A percentile compares a stretch with the other conserved stretches of the same genome.
Conservation (phyloP, 2,888 invertebrate genomes). For the Brachypterus glaber region DNA sequence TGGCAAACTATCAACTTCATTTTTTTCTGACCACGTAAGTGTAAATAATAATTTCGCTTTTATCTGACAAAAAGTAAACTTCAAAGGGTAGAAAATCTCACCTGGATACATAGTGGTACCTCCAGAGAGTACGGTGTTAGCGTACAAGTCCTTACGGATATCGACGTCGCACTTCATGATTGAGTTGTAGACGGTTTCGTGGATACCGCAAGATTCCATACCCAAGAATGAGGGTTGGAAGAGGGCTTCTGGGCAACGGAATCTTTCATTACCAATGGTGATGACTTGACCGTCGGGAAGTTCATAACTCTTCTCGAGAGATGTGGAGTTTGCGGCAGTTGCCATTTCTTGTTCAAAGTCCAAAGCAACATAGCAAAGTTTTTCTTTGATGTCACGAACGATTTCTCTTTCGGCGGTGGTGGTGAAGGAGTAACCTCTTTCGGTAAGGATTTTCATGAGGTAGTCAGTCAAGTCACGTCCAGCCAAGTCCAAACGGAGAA, state of each 20-base stretch:
- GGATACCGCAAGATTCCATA: conserved; percentile 88
- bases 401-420: conserved; percentile 91
- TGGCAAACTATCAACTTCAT: too few relatives aligned
- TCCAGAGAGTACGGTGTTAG: conserved; percentile 86
- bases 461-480: conserved; percentile 93
- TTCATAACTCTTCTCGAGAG: conserved; percentile 87
- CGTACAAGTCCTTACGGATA: conserved; percentile 89
- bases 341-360: conserved; percentile 88
- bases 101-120: conserved; percentile 93
- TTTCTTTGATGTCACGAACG: too few relatives aligned
- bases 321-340: conserved; percentile 79
- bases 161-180: conserved; percentile 97
- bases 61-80: too few relatives aligned
- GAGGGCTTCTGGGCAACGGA: conserved; percentile 81
- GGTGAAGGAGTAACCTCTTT: conserved; percentile 87
- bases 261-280: conserved; percentile 80
- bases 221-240: conserved; percentile 88
- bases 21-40: too few relatives aligned
- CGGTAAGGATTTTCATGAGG: conserved; percentile 92
- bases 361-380: too few relatives aligned
- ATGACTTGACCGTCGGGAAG: conserved; percentile 84
- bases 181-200: conserved; percentile 92
- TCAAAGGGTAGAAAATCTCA: too few relatives aligned
- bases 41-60: too few relatives aligned
- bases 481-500: conserved; percentile 74